Conservation (phyloP, 2,113 vertebrate species). For the Buteo buteo region DNA sequence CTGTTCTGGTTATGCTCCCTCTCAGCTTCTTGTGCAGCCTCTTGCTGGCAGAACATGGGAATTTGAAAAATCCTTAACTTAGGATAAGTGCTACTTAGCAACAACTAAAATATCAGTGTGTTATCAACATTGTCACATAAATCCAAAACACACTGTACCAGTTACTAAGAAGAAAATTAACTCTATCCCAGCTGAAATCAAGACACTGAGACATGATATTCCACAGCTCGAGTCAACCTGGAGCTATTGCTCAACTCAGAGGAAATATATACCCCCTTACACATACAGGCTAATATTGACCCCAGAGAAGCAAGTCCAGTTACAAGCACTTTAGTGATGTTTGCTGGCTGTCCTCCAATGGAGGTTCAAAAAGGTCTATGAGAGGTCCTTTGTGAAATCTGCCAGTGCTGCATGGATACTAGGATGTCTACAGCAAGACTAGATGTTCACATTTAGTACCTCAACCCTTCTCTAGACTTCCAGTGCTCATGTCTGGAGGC, state of each 20-base stretch:
- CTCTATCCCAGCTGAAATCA: too few species aligned
- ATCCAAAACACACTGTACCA: too few species aligned
- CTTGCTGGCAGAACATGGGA: too few species aligned
- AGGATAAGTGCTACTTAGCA: too few species aligned
- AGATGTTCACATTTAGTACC: not conserved
- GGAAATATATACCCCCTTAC: not conserved
- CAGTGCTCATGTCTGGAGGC: not conserved
- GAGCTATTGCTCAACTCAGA: not conserved
- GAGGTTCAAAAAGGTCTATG: not conserved
- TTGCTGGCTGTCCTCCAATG: not conserved
- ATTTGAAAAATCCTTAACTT: too few species aligned
- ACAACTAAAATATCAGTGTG: too few species aligned
- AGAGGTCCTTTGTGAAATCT: not conserved
- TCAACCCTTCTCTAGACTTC: not conserved
- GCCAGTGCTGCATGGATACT: not conserved
- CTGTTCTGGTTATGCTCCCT: too few species aligned
- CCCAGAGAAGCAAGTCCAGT: not conserved
- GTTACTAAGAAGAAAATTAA: too few species aligned
- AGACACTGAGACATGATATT: not conserved
- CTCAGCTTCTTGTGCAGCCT: too few species aligned
- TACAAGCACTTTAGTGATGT: not conserved
- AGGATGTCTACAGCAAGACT: not conserved
- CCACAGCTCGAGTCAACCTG: not conserved
- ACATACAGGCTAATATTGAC: not conserved
- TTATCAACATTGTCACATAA: too few species aligned